Base-by-base conservation (phyloP, 92 coral and sea anemone genomes). In the Umimayanthus kanabou region DNA sequence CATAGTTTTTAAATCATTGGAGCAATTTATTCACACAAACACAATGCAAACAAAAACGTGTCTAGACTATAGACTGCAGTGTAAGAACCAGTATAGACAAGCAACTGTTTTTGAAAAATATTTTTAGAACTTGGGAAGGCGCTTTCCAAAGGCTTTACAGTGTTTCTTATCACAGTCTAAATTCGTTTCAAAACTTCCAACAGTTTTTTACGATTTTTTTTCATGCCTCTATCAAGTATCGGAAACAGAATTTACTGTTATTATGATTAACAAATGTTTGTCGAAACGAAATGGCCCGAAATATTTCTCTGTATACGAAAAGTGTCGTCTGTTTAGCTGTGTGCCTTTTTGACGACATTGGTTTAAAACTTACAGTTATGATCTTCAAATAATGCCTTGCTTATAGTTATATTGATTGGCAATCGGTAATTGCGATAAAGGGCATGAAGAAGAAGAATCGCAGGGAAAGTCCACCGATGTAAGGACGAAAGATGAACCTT, bases 271-370 rank as follows among this genome's bases (percentile, higher is more conserved):
- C 76, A 28, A 33, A 71, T 15, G 13, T 67, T 67, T 15, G 73
- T 67, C 73, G 30, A 67, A 71, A 71, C 29, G 40, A 15, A n/a
- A n/a, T n/a, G n/a, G n/a, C n/a, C n/a, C n/a, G n/a, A n/a, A 71
- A 71, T 70, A 25, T 71, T 71, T 71, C 76, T 67, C 73, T 30
- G 10, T 67, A 67, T 71, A 15, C 9, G 76, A 71, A 57, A 71
- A 71, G 76, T 70, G 33, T 71, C 30, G 40, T 71, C 76, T 71
- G 76, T 71, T 71, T 25, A 28, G 18, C 40, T 71, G 76, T 71
- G 76, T 71, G 76, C 6, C 18, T 7, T 71, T 71, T 71, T 71
- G 37, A 18, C 29, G 16, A 25, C 40, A 71, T 25, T 25, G 10
- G 76, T 71, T 28, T 71, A 14, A 15, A 29, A 71, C 20, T 71